Base-by-base conservation (phyloP, 2,113 vertebrate genomes). In the Ursus arctos region DNA sequence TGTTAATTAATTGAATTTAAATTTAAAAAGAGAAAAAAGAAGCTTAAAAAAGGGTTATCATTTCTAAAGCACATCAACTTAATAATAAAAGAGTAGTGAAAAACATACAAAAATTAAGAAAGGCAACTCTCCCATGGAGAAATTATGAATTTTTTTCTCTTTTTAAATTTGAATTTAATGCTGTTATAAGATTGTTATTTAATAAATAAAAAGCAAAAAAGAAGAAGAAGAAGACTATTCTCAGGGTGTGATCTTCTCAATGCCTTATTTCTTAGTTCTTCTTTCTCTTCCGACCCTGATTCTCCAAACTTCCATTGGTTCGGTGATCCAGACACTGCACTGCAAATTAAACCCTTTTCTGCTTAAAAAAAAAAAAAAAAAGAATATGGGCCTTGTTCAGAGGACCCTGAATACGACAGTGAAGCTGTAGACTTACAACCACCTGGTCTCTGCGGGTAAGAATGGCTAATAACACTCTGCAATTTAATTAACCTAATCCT, bases 51-150 rank as follows among this genome's bases (percentile, higher is more conserved):
- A 55, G 9, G 26, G 36, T 61, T 81, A 92, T 65, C 83, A 85
- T 71, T 92, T 94, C 72, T 51, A 74, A 96, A 95, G 55, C 28
- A 55, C 9, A 63, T 76, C 80, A 77, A 92, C 55, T 94, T 95
- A 84, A 88, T 21, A 65, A 77, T 65, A 77, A 74, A 88, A 95
- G 36, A 63, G 16, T 43, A 49, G 51, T 57, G 14, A 57, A 11
- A 95, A 80, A 88, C 1, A 59, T 14, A 89, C 7, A 87, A 93
- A 92, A 69, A 74, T 77, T 28, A 55, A 67, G 7, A 49, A 33
- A 80, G 26, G 33, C 19, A 83, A 87, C 24, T 69, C 11, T 12
- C 90, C 40, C 14, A 43, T 77, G 59, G 18, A 83, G 28, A 16
- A 91, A 93, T 94, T 86, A 74, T 6, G 15, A 36, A 21, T 33